Evolutionary conservation across 1,140 invertebrate genomes (phyloP), one percentile per base, ranked within the genome.

Genomic region (Ylistrum balloti): DNA sequence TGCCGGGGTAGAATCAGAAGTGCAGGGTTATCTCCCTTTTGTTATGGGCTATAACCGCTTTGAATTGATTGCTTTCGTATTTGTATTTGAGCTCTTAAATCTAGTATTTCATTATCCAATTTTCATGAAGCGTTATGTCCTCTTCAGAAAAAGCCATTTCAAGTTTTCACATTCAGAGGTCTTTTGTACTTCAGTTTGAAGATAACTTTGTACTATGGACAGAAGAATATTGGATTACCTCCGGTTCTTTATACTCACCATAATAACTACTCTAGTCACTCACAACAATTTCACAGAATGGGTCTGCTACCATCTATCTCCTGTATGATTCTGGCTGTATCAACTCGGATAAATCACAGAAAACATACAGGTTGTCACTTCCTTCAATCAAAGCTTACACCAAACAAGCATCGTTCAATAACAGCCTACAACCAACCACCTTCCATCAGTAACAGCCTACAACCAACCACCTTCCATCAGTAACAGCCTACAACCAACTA

Each of bases 71-170:
- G 56, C 56, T n/a, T 45, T 74, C 28, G 56, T 74, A n/a, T 74
- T 74, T 74, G 56, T 17, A 74, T 74, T 74, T 74, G 56, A n/a
- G 56, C 56, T 74, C n/a, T 74, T 74, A n/a, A 22, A 74, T 74
- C 56, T 74, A 74, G 22, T 74, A 74, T 74, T 74, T 74, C 56
- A 74, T 74, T 74, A 74, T 74, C 56, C 56, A 74, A 74, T 74
- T 74, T 74, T 74, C 56, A 74, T 74, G 56, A 74, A 74, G 56
- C 56, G 28, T 74, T 74, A 74, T 74, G 56, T 17, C 5, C 22
- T 17, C 56, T 74, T 74, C n/a, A 74, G n/a, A 74, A 74, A 74
- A 74, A 74, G n/a, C 56, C 56, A 74, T 74, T 74, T 74, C 22
- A n/a, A 74, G 22, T 28, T 74, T 74, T 74, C 28, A 74, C 56